Evolutionary conservation across 2,113 vertebrate species (phyloP).

Genomic region (Sylvia atricapilla): DNA sequence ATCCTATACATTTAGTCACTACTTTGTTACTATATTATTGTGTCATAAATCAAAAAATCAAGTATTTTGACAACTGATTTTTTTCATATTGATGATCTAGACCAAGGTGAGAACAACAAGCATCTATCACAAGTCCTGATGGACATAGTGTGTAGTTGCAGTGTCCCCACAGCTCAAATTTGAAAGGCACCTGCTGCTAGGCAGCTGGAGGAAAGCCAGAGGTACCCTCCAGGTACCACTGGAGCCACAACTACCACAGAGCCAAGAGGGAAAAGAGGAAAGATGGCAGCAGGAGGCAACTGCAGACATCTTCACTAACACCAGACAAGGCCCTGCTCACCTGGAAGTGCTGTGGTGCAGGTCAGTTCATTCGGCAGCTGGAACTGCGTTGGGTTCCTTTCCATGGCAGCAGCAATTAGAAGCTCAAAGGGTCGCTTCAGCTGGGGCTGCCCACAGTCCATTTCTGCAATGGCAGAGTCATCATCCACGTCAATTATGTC

Average conservation of each 20-base stretch:
- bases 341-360: slow-evolving; percentile 97
- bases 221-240: not conserved
- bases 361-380: slow-evolving; percentile 97
- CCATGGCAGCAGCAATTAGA: slow-evolving; percentile 96
- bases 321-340: slow-evolving; percentile 56
- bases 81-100: not conserved
- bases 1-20: not conserved
- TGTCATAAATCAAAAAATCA: not conserved
- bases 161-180: not conserved
- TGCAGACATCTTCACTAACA: not conserved
- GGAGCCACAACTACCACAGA: not conserved
- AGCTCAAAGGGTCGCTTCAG: slow-evolving; percentile 96
- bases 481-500: slow-evolving; percentile 94
- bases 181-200: not conserved
- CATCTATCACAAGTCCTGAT: not conserved
- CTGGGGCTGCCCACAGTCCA: slow-evolving; percentile 84
- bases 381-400: slow-evolving; percentile 97
- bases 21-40: not conserved
- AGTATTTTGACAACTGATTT: not conserved
- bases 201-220: not conserved
- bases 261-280: not conserved
- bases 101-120: not conserved
- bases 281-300: not conserved
- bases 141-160: not conserved
- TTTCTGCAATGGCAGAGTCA: slow-evolving; percentile 84